Conservation (phyloP, 2,113 vertebrate genomes). For the Montifringilla adamsi region DNA sequence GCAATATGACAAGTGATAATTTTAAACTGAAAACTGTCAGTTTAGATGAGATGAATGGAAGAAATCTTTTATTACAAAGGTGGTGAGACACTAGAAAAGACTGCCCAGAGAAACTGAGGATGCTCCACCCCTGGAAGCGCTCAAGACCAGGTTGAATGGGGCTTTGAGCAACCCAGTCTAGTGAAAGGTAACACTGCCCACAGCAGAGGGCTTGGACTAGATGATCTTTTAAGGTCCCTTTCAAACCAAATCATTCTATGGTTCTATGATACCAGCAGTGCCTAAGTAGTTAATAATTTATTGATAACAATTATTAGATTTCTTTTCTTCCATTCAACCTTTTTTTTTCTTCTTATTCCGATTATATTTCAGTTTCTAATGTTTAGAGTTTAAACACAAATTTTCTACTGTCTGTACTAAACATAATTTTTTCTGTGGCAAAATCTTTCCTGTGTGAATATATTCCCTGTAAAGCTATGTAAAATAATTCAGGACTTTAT, state of each 20-base stretch:
- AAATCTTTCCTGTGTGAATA: neutral
- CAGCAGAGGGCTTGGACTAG: neutral
- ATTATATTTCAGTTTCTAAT: neutral
- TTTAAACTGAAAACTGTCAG: neutral
- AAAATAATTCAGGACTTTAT: neutral
- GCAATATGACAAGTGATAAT: neutral
- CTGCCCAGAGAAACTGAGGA: neutral
- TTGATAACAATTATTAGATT: neutral
- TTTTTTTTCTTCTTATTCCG: neutral
- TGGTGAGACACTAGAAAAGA: neutral
- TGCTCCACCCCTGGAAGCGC: rapidly evolving
- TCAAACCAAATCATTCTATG: neutral
- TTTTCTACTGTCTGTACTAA: neutral
- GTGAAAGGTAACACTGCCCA: neutral
- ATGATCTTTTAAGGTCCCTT: neutral
- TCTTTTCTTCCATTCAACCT: neutral
- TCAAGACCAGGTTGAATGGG: neutral
- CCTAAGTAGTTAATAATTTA: neutral
- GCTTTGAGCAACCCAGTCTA: neutral
- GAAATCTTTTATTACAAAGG: neutral
- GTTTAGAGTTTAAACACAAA: neutral
- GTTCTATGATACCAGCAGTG: neutral
- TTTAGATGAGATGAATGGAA: neutral
- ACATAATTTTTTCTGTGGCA: neutral
- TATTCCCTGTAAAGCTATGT: neutral